Base-by-base conservation (phyloP, 2,797 vertebrate genomes). In the Rhinella marina region DNA sequence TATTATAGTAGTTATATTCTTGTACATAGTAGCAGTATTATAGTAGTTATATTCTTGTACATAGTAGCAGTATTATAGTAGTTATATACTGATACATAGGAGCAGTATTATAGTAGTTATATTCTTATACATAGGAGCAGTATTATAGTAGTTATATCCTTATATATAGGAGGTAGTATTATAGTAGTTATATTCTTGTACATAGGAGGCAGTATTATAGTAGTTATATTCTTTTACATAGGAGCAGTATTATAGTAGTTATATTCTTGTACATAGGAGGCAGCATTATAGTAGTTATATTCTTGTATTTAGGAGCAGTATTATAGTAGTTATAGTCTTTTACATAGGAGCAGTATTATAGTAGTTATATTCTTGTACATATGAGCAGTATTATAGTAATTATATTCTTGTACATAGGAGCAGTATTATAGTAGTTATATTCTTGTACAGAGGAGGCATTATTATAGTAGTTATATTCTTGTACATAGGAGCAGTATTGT, bases 231-330 rank as follows among this genome's bases (percentile, higher is more conserved):
- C 68, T 41, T 72, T 29, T 72, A 32, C 17, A 72, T 72, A 41
- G 68, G 64, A 27, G 64, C 10, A 25, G 25, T 27, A 66, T 68
- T 68, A 68, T 68, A 68, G 64, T 68, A 64, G 23, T 64, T 25
- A n/a, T 59, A 59, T 2, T 59, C 57, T 21, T 59, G 57, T 21
- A 59, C 57, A 59, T n/a, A n/a, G n/a, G n/a, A n/a, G n/a, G n/a
- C n/a, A n/a, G n/a, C n/a, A n/a, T 70, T 70, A 64, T 70, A 70
- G 66, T 70, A 29, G 66, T 70, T 70, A 70, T 70, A 70, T 70
- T 70, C 66, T 70, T 70, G 66, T 70, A 70, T 2, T 10, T n/a
- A 16, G 66, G n/a, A 27, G 64, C 11, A 66, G 64, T 66, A 66
- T 66, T 66, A 66, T 66, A 64, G 64, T 66, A 66, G 64, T 64